Evolutionary conservation across 2,888 invertebrate genomes (phyloP).

Genomic region (Cylloceria caligata): DNA sequence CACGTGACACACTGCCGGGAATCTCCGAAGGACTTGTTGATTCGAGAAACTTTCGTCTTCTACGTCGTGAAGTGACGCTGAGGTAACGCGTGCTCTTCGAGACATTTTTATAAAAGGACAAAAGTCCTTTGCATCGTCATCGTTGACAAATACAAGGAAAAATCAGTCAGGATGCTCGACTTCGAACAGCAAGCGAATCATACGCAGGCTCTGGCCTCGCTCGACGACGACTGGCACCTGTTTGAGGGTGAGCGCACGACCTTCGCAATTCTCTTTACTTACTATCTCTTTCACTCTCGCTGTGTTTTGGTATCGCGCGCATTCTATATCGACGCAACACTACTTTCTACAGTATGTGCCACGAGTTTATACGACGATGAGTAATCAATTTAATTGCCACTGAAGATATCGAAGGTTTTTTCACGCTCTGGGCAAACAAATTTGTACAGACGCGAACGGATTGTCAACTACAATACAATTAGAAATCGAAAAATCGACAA

Average conservation of each 20-base stretch:
- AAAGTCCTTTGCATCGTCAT: conserved; percentile 7
- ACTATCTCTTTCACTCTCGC: conserved; percentile 13
- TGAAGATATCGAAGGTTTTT: too few relatives aligned
- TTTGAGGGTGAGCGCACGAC: conserved; percentile 80
- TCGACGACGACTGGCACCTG: conserved; percentile 79
- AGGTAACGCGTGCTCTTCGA: conserved; percentile 1
- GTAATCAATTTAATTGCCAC: not conserved
- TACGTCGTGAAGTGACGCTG: conserved; percentile 13
- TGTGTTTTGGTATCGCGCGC: not conserved
- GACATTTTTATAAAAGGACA: not conserved
- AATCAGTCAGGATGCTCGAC: conserved; percentile 76
- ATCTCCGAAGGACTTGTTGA: conserved; percentile 48
- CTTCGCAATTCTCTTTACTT: conserved; percentile 74
- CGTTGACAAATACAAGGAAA: not conserved
- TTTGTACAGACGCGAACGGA: too few relatives aligned
- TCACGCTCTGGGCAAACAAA: too few relatives aligned
- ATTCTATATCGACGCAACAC: not conserved
- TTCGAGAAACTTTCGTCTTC: conserved; percentile 27
- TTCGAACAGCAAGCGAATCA: conserved; percentile 80
- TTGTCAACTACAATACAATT: too few relatives aligned
- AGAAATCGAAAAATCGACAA: too few relatives aligned
- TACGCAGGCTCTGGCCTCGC: conserved; percentile 77
- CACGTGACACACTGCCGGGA: conserved; percentile 21
- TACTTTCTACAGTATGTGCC: not conserved
- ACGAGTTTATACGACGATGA: not conserved